Percentiles rank a stretch among this genome's conserved stretches.
Conservation (phyloP, 2,113 vertebrate species). For the Leptocoma aspasia region DNA sequence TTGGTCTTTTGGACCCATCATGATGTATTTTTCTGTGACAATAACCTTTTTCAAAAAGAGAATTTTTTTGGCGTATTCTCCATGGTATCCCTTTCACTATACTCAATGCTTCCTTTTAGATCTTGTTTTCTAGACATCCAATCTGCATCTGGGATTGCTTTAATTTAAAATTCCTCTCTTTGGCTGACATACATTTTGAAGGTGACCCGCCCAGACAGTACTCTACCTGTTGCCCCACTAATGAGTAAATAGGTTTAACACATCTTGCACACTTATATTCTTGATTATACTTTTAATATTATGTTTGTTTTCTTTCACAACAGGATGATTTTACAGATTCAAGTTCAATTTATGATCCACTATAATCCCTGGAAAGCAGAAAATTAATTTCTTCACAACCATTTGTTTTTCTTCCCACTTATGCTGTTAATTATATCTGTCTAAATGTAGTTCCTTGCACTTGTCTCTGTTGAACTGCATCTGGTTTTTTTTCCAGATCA, state of each 20-base stretch:
- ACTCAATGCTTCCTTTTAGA: background rate
- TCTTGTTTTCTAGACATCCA: background rate
- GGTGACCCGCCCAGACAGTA: background rate
- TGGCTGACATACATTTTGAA: background rate
- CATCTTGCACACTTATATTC: background rate
- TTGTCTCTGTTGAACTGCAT: background rate
- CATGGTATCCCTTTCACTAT: background rate
- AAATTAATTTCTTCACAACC: background rate
- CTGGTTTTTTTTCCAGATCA: background rate
- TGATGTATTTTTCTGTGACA: background rate
- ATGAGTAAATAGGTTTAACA: background rate
- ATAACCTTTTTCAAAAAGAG: background rate
- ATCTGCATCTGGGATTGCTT: background rate
- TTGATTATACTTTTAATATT: background rate
- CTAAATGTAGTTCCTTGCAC: constrained; percentile 3
- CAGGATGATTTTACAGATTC: background rate
- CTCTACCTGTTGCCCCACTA: background rate
- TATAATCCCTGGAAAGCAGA: background rate
- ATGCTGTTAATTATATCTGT: background rate
- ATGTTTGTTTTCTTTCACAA: background rate
- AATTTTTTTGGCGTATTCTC: background rate
- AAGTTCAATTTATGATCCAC: background rate
- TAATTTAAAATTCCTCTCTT: background rate
- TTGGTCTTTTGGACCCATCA: background rate
- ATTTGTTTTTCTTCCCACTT: constrained; percentile 8